Evolutionary conservation across 2,113 vertebrate genomes (phyloP).

Genomic region (Poicephalus gulielmi): DNA sequence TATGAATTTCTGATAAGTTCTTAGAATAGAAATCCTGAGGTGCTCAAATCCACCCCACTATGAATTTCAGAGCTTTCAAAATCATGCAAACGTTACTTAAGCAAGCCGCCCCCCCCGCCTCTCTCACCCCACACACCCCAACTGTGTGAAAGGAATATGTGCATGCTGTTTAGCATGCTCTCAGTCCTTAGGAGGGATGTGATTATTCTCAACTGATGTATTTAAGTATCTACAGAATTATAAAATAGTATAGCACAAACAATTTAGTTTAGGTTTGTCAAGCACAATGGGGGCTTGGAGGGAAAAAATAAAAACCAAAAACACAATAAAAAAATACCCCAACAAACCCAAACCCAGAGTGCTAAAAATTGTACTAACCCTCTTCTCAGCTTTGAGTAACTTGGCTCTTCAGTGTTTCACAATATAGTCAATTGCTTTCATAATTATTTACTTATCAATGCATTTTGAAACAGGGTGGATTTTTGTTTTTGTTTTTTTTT

Average conservation of each 20-base stretch:
- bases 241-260: not conserved
- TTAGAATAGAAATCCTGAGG: slow-evolving; percentile 32
- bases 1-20: slow-evolving; percentile 33
- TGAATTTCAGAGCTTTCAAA: slow-evolving; percentile 25
- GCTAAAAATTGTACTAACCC: not conserved
- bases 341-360: not conserved
- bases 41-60: not conserved
- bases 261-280: slow-evolving; percentile 37
- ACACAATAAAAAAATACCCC: not conserved
- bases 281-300: slow-evolving; percentile 1
- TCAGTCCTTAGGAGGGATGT: not conserved
- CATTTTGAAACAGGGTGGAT: slow-evolving; percentile 51
- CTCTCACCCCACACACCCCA: not conserved
- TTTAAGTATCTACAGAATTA: slow-evolving; percentile 3
- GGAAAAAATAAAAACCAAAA: not conserved
- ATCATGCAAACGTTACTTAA: not conserved
- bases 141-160: not conserved
- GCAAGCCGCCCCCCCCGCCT: not conserved
- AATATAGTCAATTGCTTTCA: slow-evolving; percentile 43
- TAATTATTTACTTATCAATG: slow-evolving; percentile 63
- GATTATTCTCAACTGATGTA: slow-evolving; percentile 16
- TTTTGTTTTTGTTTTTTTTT: not conserved
- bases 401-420: slow-evolving; percentile 13
- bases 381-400: not conserved
- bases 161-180: not conserved